A percentile compares a stretch with the other conserved stretches of the same genome.
Evolutionary conservation across 2,797 vertebrate genomes (phyloP).

Genomic region (Rhincodon typus): DNA sequence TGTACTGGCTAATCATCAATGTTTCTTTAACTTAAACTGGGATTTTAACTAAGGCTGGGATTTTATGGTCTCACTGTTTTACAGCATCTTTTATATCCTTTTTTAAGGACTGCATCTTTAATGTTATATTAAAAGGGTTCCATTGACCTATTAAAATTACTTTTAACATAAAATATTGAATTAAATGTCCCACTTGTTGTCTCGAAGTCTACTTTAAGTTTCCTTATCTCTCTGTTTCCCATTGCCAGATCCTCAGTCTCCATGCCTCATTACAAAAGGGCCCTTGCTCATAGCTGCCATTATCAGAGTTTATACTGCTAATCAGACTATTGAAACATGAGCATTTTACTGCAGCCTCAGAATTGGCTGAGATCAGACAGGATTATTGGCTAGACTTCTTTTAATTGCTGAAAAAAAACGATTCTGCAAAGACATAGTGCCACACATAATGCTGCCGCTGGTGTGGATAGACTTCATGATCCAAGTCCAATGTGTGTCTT

Average conservation of each 20-base stretch:
- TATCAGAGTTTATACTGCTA: no score
- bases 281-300: not conserved
- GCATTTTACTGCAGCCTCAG: not conserved
- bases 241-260: not conserved
- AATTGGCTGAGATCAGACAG: not conserved
- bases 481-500: no score
- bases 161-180: not conserved
- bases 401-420: no score
- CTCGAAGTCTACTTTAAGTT: no score
- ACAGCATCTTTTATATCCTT: no score
- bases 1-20: not conserved
- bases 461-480: not conserved
- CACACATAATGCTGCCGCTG: not conserved
- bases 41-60: not conserved
- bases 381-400: not conserved
- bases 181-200: not conserved
- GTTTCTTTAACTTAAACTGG: not conserved
- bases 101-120: not conserved
- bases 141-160: not conserved
- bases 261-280: not conserved
- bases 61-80: not conserved
- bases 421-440: no score
- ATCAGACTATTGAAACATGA: not conserved
- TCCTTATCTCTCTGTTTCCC: not conserved
- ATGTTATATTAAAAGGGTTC: not conserved